Evolutionary conservation across 2,888 invertebrate species (phyloP).

Genomic region (Ernsta delagoae): DNA sequence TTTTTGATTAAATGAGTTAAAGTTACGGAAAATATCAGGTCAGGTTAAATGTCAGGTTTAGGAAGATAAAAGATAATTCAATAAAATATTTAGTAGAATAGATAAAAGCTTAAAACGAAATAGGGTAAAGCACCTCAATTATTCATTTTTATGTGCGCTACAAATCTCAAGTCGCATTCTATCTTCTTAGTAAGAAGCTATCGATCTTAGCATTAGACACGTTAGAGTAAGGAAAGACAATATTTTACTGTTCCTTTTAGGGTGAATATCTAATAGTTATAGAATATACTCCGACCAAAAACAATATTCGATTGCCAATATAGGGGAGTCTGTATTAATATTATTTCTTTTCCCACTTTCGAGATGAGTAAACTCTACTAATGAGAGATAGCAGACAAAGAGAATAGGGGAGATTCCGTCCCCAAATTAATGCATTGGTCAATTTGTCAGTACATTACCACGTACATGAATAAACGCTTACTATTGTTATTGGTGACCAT

Average conservation of each 20-base stretch:
- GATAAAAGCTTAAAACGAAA: not conserved
- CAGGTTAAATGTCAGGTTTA: not conserved
- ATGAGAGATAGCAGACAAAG: slow-evolving; percentile 37
- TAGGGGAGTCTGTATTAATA: slow-evolving; percentile 54
- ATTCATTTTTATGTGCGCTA: slow-evolving; percentile 44
- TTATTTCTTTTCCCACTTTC: slow-evolving; percentile 50
- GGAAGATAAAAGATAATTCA: not conserved
- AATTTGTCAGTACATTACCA: slow-evolving; percentile 53
- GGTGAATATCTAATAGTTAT: slow-evolving; percentile 74
- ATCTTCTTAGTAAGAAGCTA: slow-evolving; percentile 57
- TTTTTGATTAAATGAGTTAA: not conserved
- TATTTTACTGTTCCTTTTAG: slow-evolving; percentile 50
- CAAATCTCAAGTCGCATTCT: slow-evolving; percentile 70
- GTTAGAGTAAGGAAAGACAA: slow-evolving; percentile 58
- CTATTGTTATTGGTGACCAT: slow-evolving; percentile 10
- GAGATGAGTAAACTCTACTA: slow-evolving; percentile 47
- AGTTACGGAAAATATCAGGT: not conserved
- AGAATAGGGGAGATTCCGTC: slow-evolving; percentile 27
- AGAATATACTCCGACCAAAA: slow-evolving; percentile 41
- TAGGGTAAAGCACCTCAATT: slow-evolving; percentile 17
- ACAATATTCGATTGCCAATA: slow-evolving; percentile 49
- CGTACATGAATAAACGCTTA: slow-evolving; percentile 25
- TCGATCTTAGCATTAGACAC: slow-evolving; percentile 62
- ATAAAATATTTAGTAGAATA: slow-evolving; percentile 8
- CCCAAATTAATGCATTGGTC: slow-evolving; percentile 39